Conservation (phyloP, 2,113 vertebrate genomes). For the Scartelaos histophorus region DNA sequence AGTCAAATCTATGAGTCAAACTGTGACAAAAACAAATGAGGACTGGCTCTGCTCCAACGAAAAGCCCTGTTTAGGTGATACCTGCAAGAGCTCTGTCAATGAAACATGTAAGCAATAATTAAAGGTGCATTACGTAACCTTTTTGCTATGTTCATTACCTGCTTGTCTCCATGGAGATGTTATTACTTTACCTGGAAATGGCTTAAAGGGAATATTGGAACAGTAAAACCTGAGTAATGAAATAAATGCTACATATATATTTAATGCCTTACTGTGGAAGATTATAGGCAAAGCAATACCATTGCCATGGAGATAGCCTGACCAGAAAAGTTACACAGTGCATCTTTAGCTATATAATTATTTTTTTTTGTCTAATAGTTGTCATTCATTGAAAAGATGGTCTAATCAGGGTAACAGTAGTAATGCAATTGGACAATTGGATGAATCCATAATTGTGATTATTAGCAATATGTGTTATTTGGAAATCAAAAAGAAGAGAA, state of each 20-base stretch:
- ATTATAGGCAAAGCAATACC: too few relatives aligned
- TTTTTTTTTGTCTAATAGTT: too few relatives aligned
- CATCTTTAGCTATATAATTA: too few relatives aligned
- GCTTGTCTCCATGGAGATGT: background rate
- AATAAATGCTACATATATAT: background rate
- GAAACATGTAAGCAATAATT: background rate
- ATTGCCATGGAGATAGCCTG: too few relatives aligned
- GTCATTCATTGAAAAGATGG: too few relatives aligned
- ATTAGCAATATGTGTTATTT: background rate
- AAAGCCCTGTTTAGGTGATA: background rate
- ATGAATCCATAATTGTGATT: background rate
- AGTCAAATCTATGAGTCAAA: conserved; percentile 11
- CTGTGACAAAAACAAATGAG: conserved; percentile 6
- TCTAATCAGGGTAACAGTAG: too few relatives aligned
- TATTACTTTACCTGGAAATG: background rate
- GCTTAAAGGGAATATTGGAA: background rate
- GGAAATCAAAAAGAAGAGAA: background rate
- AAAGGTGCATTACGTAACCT: background rate
- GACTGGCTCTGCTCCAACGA: background rate
- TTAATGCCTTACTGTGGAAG: too few relatives aligned
- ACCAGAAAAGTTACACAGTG: too few relatives aligned
- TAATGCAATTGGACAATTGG: too few relatives aligned
- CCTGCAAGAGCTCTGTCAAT: background rate
- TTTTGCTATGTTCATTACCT: background rate
- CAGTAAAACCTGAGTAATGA: background rate